phyloP scores from a whole-genome alignment of 2,888 invertebrate genomes.

The Idaea aversata region DNA sequence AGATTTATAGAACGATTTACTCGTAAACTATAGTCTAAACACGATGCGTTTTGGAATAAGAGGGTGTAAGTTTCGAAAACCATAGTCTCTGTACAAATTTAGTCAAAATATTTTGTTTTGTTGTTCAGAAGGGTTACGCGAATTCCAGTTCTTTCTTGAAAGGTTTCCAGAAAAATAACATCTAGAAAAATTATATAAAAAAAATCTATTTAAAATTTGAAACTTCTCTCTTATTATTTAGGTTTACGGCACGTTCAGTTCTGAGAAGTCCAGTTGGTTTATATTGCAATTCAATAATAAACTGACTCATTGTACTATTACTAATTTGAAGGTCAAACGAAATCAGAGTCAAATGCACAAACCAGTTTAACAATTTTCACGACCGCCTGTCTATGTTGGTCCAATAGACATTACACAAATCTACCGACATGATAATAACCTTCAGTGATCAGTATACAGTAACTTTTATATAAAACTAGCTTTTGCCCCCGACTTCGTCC shows the following conservation, averaged over 20 bases:
- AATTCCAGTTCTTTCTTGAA: too few species aligned
- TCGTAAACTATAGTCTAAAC: too few species aligned
- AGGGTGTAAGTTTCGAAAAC: too few species aligned
- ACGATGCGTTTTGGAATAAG: too few species aligned
- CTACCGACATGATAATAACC: conserved; percentile 17
- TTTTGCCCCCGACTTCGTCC: not conserved
- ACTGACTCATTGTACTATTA: conserved; percentile 63
- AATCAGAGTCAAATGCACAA: conserved; percentile 42
- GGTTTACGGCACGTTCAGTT: conserved; percentile 36
- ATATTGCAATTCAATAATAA: conserved; percentile 37
- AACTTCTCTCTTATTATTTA: conserved; percentile 24
- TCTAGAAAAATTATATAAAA: too few species aligned
- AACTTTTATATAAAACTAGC: not conserved
- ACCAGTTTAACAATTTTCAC: conserved; percentile 46
- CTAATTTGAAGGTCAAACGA: conserved; percentile 54
- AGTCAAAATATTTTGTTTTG: too few species aligned
- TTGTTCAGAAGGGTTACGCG: too few species aligned
- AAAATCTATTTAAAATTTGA: not conserved
- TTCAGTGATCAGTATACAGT: not conserved
- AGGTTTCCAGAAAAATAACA: too few species aligned
- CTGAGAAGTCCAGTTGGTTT: conserved; percentile 35
- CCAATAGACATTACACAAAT: conserved; percentile 40
- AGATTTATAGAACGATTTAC: too few species aligned
- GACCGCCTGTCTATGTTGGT: not conserved
- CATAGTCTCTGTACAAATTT: too few species aligned